These are phyloP conservation scores for Drosophila multiciliata DNA, from an alignment of 2,888 invertebrate genomes.

Conservation along the genomic window DNA sequence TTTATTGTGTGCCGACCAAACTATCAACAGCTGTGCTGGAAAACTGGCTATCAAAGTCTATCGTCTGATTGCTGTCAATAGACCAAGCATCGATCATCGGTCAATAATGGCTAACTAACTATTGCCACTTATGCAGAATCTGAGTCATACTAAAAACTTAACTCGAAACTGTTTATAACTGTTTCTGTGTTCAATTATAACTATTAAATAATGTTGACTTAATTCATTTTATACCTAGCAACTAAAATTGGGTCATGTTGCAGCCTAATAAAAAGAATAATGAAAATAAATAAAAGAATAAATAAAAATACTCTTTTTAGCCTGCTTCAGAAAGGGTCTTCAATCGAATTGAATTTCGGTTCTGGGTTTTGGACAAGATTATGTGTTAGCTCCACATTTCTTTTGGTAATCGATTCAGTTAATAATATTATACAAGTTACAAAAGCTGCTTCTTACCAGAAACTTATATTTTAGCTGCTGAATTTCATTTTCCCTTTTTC, in stretches of 20 bases:
- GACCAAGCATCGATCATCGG: slow-evolving; percentile 36
- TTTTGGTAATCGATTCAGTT: background rate
- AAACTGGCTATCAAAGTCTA: slow-evolving; percentile 33
- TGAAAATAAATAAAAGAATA: no score
- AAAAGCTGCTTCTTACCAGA: background rate
- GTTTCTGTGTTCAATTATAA: background rate
- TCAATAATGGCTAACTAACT: slow-evolving; percentile 5
- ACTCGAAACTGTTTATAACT: background rate
- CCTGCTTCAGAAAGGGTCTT: background rate
- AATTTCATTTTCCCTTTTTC: background rate
- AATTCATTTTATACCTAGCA: background rate
- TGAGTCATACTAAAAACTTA: background rate
- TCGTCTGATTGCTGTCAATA: slow-evolving; percentile 17
- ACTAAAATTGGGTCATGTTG: background rate
- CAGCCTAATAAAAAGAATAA: background rate
- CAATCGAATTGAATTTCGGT: background rate
- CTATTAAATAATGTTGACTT: background rate
- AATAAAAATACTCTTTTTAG: no score
- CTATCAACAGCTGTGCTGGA: slow-evolving; percentile 1
- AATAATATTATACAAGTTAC: background rate
- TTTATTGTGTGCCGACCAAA: slow-evolving; percentile 23
- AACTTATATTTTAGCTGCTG: background rate
- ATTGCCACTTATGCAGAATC: background rate
- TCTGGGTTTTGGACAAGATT: background rate
- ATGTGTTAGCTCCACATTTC: background rate